Evolutionary conservation across 1,140 invertebrate species (phyloP).

Genomic region (Anastatus disparis): DNA sequence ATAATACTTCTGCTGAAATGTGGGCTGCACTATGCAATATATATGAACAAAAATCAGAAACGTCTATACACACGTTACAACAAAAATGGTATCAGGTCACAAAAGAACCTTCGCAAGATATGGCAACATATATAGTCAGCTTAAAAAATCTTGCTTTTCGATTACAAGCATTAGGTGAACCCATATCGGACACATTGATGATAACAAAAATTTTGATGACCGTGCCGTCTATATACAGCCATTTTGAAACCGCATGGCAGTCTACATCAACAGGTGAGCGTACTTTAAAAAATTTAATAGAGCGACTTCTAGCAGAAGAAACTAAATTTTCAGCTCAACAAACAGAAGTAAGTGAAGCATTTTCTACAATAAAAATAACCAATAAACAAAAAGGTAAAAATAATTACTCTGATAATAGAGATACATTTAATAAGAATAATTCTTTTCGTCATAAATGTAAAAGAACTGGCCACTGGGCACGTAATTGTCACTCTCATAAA

Average conservation of each 20-base stretch:
- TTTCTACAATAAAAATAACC: no score
- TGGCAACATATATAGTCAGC: neutral
- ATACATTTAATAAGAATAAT: no score
- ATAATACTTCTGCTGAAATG: slow-evolving; percentile 50
- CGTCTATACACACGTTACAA: slow-evolving; percentile 46
- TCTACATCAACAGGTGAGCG: no score
- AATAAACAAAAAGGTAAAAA: no score
- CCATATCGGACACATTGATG: neutral
- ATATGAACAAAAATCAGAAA: slow-evolving; percentile 52
- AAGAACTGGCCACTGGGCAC: no score
- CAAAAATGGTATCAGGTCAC: slow-evolving; percentile 46
- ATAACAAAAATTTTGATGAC: neutral
- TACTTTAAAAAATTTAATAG: no score
- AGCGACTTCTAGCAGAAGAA: no score
- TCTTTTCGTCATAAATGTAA: no score
- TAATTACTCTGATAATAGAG: no score
- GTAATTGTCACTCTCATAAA: no score
- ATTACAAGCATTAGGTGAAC: slow-evolving; percentile 1
- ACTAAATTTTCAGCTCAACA: no score
- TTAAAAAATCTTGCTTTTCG: neutral
- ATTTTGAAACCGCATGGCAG: neutral
- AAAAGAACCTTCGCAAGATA: slow-evolving; percentile 6
- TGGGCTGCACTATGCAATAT: slow-evolving; percentile 49
- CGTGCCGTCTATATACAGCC: neutral
- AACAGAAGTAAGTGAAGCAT: no score